Evolutionary conservation across 2,113 vertebrate species (phyloP).

Genomic region (Turdus rufiventris): DNA sequence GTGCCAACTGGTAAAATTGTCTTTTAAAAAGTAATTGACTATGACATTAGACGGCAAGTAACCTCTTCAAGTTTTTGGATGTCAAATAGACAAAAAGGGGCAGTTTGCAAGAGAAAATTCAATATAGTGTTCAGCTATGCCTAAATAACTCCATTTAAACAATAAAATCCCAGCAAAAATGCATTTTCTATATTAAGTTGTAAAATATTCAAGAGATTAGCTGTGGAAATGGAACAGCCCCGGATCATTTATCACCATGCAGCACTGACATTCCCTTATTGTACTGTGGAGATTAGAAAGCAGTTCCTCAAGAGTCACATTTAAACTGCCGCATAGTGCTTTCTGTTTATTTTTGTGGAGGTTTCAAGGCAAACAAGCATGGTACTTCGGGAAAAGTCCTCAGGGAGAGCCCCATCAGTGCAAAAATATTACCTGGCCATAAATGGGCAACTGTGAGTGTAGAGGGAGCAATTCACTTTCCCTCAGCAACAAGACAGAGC

Average conservation of each 20-base stretch:
- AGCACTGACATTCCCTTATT: not conserved
- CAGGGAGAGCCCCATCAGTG: not conserved
- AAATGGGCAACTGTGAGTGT: not conserved
- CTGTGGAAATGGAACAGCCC: not conserved
- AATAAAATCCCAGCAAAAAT: not conserved
- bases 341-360: not conserved
- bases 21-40: constrained; percentile 13
- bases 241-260: not conserved
- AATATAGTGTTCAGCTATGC: not conserved
- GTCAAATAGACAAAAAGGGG: not conserved
- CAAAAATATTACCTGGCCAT: not conserved
- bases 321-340: not conserved
- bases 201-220: not conserved
- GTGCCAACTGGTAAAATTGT: not conserved
- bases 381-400: not conserved
- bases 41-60: not conserved
- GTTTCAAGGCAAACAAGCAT: not conserved
- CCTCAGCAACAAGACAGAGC: not conserved
- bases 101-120: not conserved
- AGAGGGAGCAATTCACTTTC: not conserved
- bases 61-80: not conserved
- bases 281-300: not conserved
- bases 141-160: not conserved
- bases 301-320: not conserved
- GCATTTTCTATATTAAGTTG: not conserved